Percentiles rank a stretch among this genome's conserved stretches.
Evolutionary conservation across 2,888 invertebrate genomes (phyloP).

Genomic region (Heliothis peltigera): DNA sequence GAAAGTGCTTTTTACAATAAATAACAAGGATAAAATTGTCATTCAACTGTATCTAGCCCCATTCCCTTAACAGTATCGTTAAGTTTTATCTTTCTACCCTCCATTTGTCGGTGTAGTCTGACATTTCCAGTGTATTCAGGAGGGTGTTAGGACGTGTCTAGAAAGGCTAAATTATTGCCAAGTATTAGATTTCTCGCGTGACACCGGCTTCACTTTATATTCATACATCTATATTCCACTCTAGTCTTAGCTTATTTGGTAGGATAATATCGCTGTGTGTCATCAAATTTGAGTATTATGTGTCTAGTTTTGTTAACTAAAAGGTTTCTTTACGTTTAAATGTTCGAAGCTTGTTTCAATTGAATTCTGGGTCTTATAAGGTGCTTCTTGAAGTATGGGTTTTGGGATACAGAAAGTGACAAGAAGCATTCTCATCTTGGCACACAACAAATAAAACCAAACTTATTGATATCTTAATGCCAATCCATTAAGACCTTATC

Average conservation of each 20-base stretch:
- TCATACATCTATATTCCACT: slow-evolving; percentile 34
- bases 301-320: slow-evolving; percentile 3
- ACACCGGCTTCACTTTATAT: slow-evolving; percentile 37
- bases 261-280: slow-evolving; percentile 34
- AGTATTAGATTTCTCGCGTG: slow-evolving; percentile 49
- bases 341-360: neutral
- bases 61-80: slow-evolving; percentile 26
- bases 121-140: slow-evolving; percentile 26
- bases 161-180: slow-evolving; percentile 54
- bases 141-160: slow-evolving; percentile 52
- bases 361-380: neutral
- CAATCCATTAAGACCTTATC: neutral
- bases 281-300: slow-evolving; percentile 18
- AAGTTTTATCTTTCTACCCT: slow-evolving; percentile 33
- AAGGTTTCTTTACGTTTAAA: neutral
- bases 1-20: slow-evolving; percentile 14
- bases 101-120: slow-evolving; percentile 30
- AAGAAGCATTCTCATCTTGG: neutral
- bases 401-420: neutral
- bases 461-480: neutral
- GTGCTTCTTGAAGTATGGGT: neutral
- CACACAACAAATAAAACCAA: neutral
- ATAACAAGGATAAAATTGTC: slow-evolving; percentile 28
- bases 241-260: slow-evolving; percentile 6
- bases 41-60: slow-evolving; percentile 15